These are phyloP conservation scores for Leptopilina boulardi DNA, from an alignment of 1,140 invertebrate genomes.

Conservation along the genomic window DNA sequence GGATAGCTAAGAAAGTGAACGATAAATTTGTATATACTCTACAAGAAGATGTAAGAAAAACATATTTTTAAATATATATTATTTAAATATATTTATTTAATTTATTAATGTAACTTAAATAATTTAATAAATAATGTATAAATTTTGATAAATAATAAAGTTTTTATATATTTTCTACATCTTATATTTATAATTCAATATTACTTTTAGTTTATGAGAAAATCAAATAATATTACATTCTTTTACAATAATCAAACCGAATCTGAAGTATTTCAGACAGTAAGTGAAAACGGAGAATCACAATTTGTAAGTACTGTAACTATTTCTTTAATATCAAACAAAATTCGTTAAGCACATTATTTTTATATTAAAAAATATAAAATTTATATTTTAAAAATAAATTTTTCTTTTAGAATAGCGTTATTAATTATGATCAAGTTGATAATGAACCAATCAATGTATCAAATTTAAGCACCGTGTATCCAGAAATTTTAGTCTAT, in stretches of 20 bases:
- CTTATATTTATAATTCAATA: no score
- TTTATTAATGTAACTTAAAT: no score
- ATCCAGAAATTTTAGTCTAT: neutral
- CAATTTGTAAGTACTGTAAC: neutral
- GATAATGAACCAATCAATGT: neutral
- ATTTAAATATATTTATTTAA: no score
- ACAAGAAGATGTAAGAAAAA: neutral
- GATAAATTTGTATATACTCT: neutral
- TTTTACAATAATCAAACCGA: neutral
- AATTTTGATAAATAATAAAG: no score
- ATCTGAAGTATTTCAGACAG: neutral
- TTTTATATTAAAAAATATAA: neutral
- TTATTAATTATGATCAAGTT: neutral
- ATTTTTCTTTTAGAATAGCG: neutral
- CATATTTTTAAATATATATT: no score
- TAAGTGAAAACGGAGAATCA: neutral
- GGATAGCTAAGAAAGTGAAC: neutral
- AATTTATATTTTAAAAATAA: neutral
- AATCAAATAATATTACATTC: neutral
- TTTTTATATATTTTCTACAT: no score
- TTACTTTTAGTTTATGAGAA: neutral
- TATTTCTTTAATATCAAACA: no score
- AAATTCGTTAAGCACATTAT: no score
- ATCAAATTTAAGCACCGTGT: neutral
- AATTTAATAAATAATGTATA: neutral